Evolutionary conservation across 2,888 invertebrate species (phyloP).

Genomic region (Cryptocephalus primarius): DNA sequence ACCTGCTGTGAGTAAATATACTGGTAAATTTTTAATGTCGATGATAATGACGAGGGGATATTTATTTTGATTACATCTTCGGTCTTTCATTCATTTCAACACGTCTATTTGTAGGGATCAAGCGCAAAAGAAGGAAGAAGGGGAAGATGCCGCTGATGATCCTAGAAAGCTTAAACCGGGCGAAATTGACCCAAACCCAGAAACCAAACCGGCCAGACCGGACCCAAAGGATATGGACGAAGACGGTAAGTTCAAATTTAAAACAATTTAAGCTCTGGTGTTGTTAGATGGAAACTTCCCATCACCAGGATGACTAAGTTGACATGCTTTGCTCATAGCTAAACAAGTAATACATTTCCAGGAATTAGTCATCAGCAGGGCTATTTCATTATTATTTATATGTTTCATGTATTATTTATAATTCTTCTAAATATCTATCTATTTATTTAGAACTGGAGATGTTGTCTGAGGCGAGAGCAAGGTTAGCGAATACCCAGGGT

Average conservation of each 20-base stretch:
- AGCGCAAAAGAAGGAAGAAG: constrained; percentile 85
- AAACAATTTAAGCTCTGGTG: too few relatives aligned
- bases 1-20: constrained; percentile 62
- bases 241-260: constrained; percentile 59
- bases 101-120: constrained; percentile 61
- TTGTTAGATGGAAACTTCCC: too few relatives aligned
- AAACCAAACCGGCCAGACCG: constrained; percentile 97
- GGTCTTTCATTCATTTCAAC: too few relatives aligned
- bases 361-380: too few relatives aligned
- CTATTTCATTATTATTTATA: too few relatives aligned
- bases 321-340: too few relatives aligned
- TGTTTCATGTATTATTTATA: too few relatives aligned
- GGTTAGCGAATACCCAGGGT: constrained; percentile 97
- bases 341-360: too few relatives aligned
- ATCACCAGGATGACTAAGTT: too few relatives aligned
- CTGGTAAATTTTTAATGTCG: neutral
- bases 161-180: constrained; percentile 96
- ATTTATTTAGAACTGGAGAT: constrained; percentile 79
- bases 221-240: constrained; percentile 99
- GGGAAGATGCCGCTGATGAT: constrained; percentile 86
- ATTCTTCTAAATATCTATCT: too few relatives aligned
- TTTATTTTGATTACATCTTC: too few relatives aligned
- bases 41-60: too few relatives aligned
- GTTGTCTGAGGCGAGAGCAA: constrained; percentile 96
- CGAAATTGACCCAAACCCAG: constrained; percentile 99